A percentile compares a stretch with the other conserved stretches of the same genome.
phyloP scores from a whole-genome alignment of 1,140 invertebrate genomes.

The Monochamus saltuarius region DNA sequence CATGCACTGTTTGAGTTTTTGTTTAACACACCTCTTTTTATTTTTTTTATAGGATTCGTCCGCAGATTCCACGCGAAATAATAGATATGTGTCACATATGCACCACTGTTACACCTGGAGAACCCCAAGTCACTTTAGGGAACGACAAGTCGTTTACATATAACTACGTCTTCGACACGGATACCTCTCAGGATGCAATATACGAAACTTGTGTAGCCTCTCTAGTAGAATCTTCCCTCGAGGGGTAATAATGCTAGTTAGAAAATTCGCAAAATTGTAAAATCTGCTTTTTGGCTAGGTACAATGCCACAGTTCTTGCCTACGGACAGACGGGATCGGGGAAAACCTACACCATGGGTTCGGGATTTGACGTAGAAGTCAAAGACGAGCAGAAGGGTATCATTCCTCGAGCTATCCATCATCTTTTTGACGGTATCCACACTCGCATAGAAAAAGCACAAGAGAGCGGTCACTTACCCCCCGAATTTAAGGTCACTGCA shows the following conservation, averaged over 20 bases:
- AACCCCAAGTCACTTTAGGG: constrained; percentile 90
- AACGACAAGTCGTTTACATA: constrained; percentile 96
- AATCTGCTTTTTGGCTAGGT: constrained; percentile 48
- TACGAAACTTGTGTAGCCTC: constrained; percentile 84
- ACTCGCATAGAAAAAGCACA: constrained; percentile 62
- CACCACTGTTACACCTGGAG: constrained; percentile 81
- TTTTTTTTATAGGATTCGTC: constrained; percentile 77
- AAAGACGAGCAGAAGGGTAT: constrained; percentile 78
- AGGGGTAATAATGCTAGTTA: constrained; percentile 43
- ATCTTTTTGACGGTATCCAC: constrained; percentile 84
- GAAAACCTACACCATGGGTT: constrained; percentile 99
- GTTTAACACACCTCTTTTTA: too few species aligned
- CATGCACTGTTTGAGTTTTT: too few species aligned
- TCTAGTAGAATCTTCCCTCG: constrained; percentile 84
- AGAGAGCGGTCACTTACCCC: constrained; percentile 63
- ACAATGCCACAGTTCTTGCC: constrained; percentile 93
- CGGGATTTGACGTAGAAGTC: constrained; percentile 87
- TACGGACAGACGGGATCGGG: constrained; percentile 98
- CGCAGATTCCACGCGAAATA: constrained; percentile 87
- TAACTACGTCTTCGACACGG: constrained; percentile 90
- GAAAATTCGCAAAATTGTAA: not conserved
- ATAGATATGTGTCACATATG: constrained; percentile 95
- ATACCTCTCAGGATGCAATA: constrained; percentile 68
- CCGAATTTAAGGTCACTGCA: constrained; percentile 78
- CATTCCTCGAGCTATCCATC: constrained; percentile 89